A percentile compares a stretch with the other conserved stretches of the same genome.
phyloP scores from a whole-genome alignment of 2,797 vertebrate species.

The Enteromius radiatus region DNA sequence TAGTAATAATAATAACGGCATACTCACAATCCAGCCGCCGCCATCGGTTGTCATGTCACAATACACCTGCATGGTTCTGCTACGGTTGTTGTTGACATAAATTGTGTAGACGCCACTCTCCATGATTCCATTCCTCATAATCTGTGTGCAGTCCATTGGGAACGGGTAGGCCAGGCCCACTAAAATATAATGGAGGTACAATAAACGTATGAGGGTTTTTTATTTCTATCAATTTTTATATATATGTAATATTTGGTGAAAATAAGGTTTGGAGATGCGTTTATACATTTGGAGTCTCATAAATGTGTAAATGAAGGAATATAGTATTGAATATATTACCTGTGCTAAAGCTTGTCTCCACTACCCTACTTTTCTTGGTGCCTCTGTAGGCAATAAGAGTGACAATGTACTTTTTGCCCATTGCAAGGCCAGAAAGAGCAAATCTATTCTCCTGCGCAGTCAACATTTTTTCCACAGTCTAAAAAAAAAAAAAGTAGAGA shows the following conservation, averaged over 20 bases:
- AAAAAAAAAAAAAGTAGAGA: conserved; percentile 13
- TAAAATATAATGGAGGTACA: conserved; percentile 56
- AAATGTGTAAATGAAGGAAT: conserved; percentile 12
- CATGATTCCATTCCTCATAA: conserved; percentile 78
- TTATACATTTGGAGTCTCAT: background rate
- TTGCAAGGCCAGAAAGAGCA: conserved; percentile 74
- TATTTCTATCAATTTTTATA: background rate
- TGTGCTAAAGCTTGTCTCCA: conserved; percentile 80
- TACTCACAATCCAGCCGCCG: conserved; percentile 87
- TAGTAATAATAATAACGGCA: background rate
- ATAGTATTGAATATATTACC: conserved; percentile 69
- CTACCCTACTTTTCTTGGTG: conserved; percentile 76
- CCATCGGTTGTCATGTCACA: conserved; percentile 90
- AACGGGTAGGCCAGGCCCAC: conserved; percentile 76
- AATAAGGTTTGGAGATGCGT: background rate
- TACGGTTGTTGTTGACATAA: conserved; percentile 76
- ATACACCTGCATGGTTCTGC: conserved; percentile 78
- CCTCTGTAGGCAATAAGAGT: conserved; percentile 83
- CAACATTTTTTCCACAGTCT: conserved; percentile 77
- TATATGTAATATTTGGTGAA: background rate
- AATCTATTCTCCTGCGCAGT: conserved; percentile 69
- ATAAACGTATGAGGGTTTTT: background rate
- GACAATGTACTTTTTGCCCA: conserved; percentile 76
- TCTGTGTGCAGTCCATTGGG: conserved; percentile 84
- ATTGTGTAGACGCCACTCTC: conserved; percentile 81